These are phyloP conservation scores for Scalopus aquaticus DNA, from an alignment of 2,113 vertebrate species.

Conservation along the genomic window DNA sequence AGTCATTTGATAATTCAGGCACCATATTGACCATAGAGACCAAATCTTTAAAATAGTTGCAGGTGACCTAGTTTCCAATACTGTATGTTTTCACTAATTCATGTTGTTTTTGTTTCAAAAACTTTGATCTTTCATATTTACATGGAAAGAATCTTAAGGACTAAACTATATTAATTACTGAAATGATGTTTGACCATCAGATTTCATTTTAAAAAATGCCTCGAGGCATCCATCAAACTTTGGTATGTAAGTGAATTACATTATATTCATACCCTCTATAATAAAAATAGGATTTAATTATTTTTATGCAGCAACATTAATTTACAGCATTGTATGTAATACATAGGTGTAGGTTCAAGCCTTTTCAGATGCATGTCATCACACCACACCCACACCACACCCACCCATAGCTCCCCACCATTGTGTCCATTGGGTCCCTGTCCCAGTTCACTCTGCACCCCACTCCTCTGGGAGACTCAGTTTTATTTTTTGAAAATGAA, in stretches of 20 bases:
- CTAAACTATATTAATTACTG: conserved; percentile 80
- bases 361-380: no score
- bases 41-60: neutral
- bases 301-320: neutral
- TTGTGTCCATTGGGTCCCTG: no score
- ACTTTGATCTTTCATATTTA: conserved; percentile 44
- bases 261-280: conserved; percentile 71
- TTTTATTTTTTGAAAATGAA: conserved; percentile 58
- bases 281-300: conserved; percentile 62
- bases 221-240: conserved; percentile 72
- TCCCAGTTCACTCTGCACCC: no score
- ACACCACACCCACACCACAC: no score
- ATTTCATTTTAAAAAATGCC: conserved; percentile 74
- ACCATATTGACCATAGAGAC: neutral
- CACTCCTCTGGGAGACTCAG: no score
- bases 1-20: no score
- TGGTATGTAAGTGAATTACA: conserved; percentile 77
- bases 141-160: conserved; percentile 49
- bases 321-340: no score
- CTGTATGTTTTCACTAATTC: neutral
- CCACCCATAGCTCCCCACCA: no score
- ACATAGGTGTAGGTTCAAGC: no score
- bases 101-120: conserved; percentile 2
- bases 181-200: conserved; percentile 77
- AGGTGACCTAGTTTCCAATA: neutral